Conservation (phyloP, 2,888 invertebrate species). For the Aelia acuminata region DNA sequence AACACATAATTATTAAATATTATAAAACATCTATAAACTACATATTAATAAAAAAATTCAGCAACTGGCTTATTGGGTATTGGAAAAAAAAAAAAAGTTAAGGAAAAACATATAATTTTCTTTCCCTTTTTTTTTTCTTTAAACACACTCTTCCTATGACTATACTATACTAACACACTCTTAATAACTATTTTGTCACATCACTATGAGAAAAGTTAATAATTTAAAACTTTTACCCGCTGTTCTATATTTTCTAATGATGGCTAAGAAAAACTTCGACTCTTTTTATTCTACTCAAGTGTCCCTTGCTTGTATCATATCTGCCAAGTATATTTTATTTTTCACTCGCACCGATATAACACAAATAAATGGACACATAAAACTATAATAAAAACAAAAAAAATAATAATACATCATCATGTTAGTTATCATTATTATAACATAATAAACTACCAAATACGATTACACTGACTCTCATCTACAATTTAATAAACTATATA, state of each 20-base stretch:
- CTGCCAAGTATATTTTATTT: neutral
- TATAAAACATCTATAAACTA: conserved; percentile 56
- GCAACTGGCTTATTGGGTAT: conserved; percentile 57
- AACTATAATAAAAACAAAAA: neutral
- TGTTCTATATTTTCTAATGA: conserved; percentile 49
- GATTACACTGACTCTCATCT: conserved; percentile 45
- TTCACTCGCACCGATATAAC: conserved; percentile 49
- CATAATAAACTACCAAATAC: conserved; percentile 24
- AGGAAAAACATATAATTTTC: neutral
- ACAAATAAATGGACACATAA: conserved; percentile 59
- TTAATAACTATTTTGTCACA: conserved; percentile 49
- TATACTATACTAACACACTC: conserved; percentile 49
- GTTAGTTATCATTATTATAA: neutral
- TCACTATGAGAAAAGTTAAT: conserved; percentile 38
- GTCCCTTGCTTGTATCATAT: conserved; percentile 56
- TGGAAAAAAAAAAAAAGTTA: neutral
- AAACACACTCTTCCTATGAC: conserved; percentile 58
- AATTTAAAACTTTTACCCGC: neutral
- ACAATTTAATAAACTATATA: conserved; percentile 38
- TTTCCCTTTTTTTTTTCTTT: neutral
- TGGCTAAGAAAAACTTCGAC: neutral
- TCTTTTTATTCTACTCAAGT: conserved; percentile 49
- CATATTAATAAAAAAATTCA: conserved; percentile 55
- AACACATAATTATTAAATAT: conserved; percentile 40
- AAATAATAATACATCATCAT: conserved; percentile 33